Evolutionary conservation across 1,140 invertebrate genomes (phyloP), one percentile per base, ranked within the genome.

Genomic region (Liolophura sinensis): DNA sequence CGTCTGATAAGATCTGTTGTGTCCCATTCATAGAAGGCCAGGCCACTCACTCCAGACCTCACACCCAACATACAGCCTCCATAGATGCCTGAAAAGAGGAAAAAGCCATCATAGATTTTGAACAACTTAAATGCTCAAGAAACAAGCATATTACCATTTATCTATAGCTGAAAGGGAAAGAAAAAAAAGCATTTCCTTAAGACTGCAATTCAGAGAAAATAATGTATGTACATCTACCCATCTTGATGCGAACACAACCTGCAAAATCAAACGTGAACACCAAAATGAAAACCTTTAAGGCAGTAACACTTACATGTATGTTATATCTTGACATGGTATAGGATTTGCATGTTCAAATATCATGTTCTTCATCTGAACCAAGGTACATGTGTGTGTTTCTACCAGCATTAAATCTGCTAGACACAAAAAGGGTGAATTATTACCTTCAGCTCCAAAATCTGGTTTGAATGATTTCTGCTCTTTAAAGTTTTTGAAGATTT

Each of bases 11-110:
- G 86, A 69, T 96, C 93, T 47, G 95, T 84, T 4, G 90, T 91
- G 73, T 99, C 96, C 98, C 98, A 99, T 79, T 99, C 97, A 78
- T 97, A 99, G 81, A 99, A 98, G 0, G 91, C 90, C 62, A 99
- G 87, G 0, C 96, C 96, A 59, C 93, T 93, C 1, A 93, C 91
- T 40, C 31, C 31, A 0, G 96, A 98, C 72, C 93, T 92, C 0
- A 98, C 95, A 15, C 97, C 96, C 27, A 99, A 86, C 84, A 99
- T 89, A 82, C 89, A 92, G 11, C 98, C 98, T 60, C 97, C 97
- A 85, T 95, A 98, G 61, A 99, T 98, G 62, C 91, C 95, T 93
- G 70, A 5, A 83, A 82, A 65, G 65, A 68, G 69, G 55, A 27
- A 63, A 69, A 64, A 58, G 60, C 47, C 9, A 58, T 49, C n/a